These are phyloP conservation scores for Stenurella melanura DNA, from an alignment of 2,888 invertebrate genomes.

Conservation along the genomic window DNA sequence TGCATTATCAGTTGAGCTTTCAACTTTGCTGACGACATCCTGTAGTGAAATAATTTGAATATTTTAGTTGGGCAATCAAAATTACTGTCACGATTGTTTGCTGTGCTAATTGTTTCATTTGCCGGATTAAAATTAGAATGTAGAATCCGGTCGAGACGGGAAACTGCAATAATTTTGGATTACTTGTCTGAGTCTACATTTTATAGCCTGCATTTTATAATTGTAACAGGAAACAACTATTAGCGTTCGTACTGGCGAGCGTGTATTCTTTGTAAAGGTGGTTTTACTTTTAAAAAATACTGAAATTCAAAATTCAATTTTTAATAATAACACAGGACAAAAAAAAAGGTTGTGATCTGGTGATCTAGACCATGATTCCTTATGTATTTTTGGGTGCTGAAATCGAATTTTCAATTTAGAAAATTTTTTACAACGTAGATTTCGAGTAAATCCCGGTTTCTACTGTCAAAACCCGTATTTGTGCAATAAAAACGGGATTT, in stretches of 20 bases:
- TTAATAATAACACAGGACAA: no score
- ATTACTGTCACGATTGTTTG: constrained; percentile 4
- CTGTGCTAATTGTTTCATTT: not conserved
- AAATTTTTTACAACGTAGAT: no score
- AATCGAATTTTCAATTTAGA: no score
- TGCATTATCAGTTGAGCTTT: not conserved
- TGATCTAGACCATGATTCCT: no score
- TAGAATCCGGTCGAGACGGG: not conserved
- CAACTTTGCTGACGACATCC: constrained; percentile 1
- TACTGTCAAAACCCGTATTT: no score
- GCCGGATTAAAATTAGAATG: not conserved
- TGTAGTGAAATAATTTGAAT: constrained; percentile 8
- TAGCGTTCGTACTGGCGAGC: not conserved
- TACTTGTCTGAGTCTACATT: not conserved
- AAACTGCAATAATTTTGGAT: constrained; percentile 1
- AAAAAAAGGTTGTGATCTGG: no score
- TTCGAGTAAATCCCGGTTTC: no score
- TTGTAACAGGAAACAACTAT: not conserved
- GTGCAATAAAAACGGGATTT: no score
- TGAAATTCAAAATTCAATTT: no score
- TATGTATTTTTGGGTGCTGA: no score
- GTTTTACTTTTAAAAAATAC: no score
- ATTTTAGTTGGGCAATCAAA: constrained; percentile 11
- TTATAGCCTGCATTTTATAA: not conserved
- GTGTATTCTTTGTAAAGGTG: no score